phyloP scores from a whole-genome alignment of 1,140 invertebrate genomes.

The Portunus trituberculatus region DNA sequence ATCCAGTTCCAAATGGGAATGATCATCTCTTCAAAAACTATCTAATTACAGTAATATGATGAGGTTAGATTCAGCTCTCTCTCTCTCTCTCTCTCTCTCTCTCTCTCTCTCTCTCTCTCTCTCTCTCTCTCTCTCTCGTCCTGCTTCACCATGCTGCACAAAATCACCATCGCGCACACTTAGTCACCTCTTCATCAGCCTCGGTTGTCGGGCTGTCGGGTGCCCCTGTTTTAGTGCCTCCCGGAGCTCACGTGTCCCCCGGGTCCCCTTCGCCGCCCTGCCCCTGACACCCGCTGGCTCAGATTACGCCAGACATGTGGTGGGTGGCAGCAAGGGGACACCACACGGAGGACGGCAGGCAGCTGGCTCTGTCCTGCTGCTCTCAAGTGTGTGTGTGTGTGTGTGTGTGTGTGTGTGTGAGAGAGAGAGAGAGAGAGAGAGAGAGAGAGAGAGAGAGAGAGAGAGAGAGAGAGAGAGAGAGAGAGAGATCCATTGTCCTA shows the following conservation, averaged over 20 bases:
- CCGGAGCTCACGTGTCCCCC: neutral
- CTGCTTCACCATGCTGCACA: neutral
- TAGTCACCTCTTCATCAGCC: neutral
- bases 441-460: neutral
- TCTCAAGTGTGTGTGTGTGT: neutral
- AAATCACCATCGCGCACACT: neutral
- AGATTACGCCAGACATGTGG: neutral
- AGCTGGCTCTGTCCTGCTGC: neutral
- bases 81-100: no score
- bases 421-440: conserved; percentile 20
- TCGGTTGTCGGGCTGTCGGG: neutral
- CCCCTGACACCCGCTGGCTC: neutral
- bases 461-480: neutral
- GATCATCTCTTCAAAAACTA: no score
- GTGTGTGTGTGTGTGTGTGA: conserved; percentile 11
- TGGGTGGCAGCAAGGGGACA: conserved; percentile 6
- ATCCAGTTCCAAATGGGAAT: no score
- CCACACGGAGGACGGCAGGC: neutral
- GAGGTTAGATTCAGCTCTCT: no score
- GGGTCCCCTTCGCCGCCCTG: neutral
- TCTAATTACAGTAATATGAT: no score
- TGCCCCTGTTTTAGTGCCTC: neutral
- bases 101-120: no score
- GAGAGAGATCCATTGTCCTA: neutral
- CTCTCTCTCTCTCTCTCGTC: neutral